Percentiles rank a stretch among this genome's conserved stretches.
phyloP scores from a whole-genome alignment of 1,140 invertebrate species.

The Nephila pilipes region DNA sequence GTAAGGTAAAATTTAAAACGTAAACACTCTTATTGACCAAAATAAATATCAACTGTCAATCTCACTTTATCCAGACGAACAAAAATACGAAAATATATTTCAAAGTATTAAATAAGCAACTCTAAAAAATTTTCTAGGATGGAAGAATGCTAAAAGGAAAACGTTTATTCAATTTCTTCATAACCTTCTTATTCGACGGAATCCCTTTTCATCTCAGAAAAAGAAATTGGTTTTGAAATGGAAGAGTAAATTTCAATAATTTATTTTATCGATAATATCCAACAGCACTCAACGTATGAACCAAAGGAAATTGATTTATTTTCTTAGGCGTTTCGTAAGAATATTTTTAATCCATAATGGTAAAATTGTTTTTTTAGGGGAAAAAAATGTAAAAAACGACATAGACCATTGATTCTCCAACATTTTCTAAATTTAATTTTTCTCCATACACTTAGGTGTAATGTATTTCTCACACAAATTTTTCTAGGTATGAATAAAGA shows the following conservation, averaged over 20 bases:
- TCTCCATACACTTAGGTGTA: no score
- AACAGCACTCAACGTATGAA: background rate
- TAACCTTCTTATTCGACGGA: background rate
- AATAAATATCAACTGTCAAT: no score
- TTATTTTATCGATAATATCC: constrained; percentile 41
- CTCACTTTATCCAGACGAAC: background rate
- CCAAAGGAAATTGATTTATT: background rate
- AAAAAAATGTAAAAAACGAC: background rate
- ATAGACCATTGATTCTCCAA: background rate
- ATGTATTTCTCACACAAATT: no score
- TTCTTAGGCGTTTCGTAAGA: background rate
- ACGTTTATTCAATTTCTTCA: background rate
- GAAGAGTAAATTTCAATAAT: constrained; percentile 41
- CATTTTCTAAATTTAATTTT: no score
- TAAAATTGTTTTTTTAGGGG: background rate
- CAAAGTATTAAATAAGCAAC: background rate
- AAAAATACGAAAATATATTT: background rate
- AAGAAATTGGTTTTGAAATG: background rate
- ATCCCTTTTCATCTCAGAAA: background rate
- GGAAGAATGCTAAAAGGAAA: background rate
- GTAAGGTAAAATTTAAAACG: no score
- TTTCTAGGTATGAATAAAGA: no score
- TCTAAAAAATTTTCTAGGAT: background rate
- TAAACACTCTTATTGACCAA: no score
- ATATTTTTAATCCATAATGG: background rate